Conservation (phyloP, 2,113 vertebrate species). For the Proterorhinus semilunaris region DNA sequence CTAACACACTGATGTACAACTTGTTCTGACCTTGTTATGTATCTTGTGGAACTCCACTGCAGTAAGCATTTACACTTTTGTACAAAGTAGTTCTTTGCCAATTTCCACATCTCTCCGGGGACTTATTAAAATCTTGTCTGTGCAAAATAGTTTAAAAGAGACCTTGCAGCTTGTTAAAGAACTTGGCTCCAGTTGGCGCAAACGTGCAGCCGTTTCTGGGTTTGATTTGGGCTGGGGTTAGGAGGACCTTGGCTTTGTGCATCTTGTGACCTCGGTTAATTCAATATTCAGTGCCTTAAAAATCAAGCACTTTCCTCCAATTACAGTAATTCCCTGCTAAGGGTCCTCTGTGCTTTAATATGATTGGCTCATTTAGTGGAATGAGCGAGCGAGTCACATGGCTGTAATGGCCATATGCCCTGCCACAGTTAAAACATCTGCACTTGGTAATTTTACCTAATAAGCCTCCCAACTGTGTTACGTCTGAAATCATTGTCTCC, state of each 20-base stretch:
- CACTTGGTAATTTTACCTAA: conserved; percentile 60
- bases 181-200: not conserved
- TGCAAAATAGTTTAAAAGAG: not conserved
- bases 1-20: conserved; percentile 5
- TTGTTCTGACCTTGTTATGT: not conserved
- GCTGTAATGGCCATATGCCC: conserved; percentile 20
- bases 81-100: not conserved
- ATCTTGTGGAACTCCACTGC: not conserved
- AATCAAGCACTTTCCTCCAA: conserved; percentile 7
- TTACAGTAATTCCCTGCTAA: conserved; percentile 35
- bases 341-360: conserved; percentile 21
- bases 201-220: not conserved
- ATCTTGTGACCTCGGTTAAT: conserved; percentile 10
- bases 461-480: conserved; percentile 65
- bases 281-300: conserved; percentile 3
- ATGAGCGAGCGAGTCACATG: conserved; percentile 34
- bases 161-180: not conserved
- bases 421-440: conserved; percentile 32
- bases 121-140: conserved; percentile 7
- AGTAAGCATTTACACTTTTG: not conserved
- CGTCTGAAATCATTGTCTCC: conserved; percentile 69
- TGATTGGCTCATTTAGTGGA: conserved; percentile 54
- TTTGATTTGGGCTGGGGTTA: not conserved
- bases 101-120: not conserved
- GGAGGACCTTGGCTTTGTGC: not conserved